Evolutionary conservation across 2,113 vertebrate genomes (phyloP).

Genomic region (Microcebus jonahi): DNA sequence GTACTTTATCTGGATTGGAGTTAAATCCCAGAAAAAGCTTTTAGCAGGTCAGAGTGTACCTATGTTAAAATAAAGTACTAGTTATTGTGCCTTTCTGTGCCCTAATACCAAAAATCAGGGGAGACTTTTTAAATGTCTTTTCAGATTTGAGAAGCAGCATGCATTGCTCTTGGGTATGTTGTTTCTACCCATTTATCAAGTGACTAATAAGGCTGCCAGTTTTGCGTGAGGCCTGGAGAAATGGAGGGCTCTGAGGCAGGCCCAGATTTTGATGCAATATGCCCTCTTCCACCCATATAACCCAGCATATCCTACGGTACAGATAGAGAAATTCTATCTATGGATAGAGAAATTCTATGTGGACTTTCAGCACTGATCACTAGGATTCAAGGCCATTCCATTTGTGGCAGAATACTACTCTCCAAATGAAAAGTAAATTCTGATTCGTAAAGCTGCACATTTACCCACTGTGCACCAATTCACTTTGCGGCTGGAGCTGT

Average conservation of each 20-base stretch:
- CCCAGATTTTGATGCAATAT: neutral
- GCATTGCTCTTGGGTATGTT: neutral
- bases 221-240: neutral
- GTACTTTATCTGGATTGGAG: neutral
- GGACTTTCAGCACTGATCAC: neutral
- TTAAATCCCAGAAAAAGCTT: neutral
- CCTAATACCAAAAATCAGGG: no score
- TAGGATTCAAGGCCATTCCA: neutral
- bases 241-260: neutral
- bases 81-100: fast-evolving
- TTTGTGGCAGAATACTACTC: neutral
- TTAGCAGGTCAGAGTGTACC: neutral
- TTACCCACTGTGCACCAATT: no score
- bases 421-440: neutral
- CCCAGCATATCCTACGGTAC: neutral
- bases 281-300: neutral
- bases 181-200: neutral
- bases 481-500: neutral
- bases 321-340: neutral
- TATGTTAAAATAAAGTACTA: neutral
- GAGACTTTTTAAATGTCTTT: neutral
- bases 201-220: neutral
- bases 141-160: neutral
- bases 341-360: neutral
- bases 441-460: neutral